Percentiles rank a stretch among this genome's conserved stretches.
These are phyloP conservation scores for Arizona elegans DNA, from an alignment of 2,113 vertebrate species.

Conservation along the genomic window DNA sequence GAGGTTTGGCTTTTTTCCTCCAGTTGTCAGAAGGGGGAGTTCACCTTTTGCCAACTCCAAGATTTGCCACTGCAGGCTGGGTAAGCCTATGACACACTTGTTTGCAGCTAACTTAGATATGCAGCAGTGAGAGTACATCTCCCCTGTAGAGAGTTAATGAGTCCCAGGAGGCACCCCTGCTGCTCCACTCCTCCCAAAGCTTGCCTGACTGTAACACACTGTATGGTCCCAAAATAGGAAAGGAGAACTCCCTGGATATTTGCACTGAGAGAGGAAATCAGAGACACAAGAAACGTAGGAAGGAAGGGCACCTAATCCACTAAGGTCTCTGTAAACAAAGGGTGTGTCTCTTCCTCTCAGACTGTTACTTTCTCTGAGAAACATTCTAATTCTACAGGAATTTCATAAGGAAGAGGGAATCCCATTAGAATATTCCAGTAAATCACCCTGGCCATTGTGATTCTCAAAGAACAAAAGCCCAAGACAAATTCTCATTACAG, in stretches of 20 bases:
- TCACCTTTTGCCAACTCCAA: not conserved
- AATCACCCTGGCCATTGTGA: not conserved
- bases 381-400: not conserved
- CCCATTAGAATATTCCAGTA: not conserved
- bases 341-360: not conserved
- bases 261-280: not conserved
- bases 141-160: constrained; percentile 16
- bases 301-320: not conserved
- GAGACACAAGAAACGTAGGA: not conserved
- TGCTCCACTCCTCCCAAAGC: constrained; percentile 1
- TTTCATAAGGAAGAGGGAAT: not conserved
- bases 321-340: not conserved
- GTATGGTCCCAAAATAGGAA: constrained; percentile 4
- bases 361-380: not conserved
- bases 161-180: not conserved
- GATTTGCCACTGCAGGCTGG: not conserved
- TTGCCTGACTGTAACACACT: constrained; percentile 3
- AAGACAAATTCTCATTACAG: not conserved
- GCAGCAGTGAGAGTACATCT: not conserved
- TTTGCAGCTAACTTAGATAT: not conserved
- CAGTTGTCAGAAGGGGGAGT: not conserved
- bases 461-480: not conserved
- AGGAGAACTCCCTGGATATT: constrained; percentile 5
- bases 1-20: not conserved
- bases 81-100: not conserved